Evolutionary conservation across 2,888 invertebrate species (phyloP).

Genomic region (Entomobrya proxima): DNA sequence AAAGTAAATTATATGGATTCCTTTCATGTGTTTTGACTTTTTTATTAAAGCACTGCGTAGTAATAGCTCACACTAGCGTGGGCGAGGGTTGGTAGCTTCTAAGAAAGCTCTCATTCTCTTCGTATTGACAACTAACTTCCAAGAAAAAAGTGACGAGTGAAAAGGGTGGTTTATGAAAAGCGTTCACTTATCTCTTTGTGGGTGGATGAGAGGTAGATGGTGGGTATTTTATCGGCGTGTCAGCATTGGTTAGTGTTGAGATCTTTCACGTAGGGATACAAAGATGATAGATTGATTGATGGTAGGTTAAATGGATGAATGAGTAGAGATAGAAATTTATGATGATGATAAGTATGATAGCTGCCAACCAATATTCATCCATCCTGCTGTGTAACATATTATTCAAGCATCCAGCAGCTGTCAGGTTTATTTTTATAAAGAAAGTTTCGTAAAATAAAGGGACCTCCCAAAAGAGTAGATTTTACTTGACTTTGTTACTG

Average conservation of each 20-base stretch:
- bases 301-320: constrained; percentile 56
- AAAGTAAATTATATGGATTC: too few species aligned
- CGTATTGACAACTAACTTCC: too few species aligned
- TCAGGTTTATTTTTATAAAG: not conserved
- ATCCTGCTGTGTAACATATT: not conserved
- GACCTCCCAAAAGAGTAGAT: not conserved
- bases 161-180: not conserved
- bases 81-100: too few species aligned
- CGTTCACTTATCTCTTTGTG: not conserved
- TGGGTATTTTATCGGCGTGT: too few species aligned
- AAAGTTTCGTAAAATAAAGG: not conserved
- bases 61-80: too few species aligned
- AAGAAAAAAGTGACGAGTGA: too few species aligned
- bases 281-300: constrained; percentile 60
- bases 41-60: too few species aligned
- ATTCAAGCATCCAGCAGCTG: not conserved
- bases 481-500: not conserved
- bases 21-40: too few species aligned
- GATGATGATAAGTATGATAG: constrained; percentile 34
- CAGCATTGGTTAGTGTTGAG: too few species aligned
- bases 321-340: constrained; percentile 41
- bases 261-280: constrained; percentile 49
- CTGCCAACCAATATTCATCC: constrained; percentile 21
- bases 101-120: too few species aligned
- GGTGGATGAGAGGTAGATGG: not conserved